Conservation (phyloP, 2,888 invertebrate genomes). For the Gortyna flavago region DNA sequence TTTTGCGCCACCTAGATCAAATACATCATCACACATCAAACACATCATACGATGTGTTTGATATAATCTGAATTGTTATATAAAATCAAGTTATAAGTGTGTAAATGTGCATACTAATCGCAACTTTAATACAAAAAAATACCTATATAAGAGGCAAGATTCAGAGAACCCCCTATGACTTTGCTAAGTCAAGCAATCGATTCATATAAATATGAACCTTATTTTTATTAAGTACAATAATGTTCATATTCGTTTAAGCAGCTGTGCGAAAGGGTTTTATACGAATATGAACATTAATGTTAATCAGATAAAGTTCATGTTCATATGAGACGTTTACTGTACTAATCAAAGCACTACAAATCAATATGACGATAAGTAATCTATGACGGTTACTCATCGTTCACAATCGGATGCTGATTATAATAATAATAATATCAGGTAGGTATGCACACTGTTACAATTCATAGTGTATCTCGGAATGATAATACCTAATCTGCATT, state of each 20-base stretch:
- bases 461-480: conserved; percentile 14
- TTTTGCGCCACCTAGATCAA: too few relatives aligned
- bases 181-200: background rate
- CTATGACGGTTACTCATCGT: conserved; percentile 5
- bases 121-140: too few relatives aligned
- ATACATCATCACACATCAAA: too few relatives aligned
- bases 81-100: conserved; percentile 20
- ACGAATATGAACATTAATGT: background rate
- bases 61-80: background rate
- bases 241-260: background rate
- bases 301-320: background rate
- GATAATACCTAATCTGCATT: conserved; percentile 1
- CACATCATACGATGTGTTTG: background rate
- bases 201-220: background rate
- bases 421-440: conserved; percentile 9
- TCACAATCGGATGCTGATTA: conserved; percentile 17
- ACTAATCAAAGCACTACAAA: background rate
- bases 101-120: background rate
- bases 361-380: conserved; percentile 1
- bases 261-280: background rate
- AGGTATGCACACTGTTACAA: background rate
- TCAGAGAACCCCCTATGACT: background rate
- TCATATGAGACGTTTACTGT: background rate
- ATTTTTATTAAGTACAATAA: background rate
- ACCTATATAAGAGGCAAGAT: background rate